These are phyloP conservation scores for Pipa parva DNA, from an alignment of 2,113 vertebrate species.

Conservation along the genomic window DNA sequence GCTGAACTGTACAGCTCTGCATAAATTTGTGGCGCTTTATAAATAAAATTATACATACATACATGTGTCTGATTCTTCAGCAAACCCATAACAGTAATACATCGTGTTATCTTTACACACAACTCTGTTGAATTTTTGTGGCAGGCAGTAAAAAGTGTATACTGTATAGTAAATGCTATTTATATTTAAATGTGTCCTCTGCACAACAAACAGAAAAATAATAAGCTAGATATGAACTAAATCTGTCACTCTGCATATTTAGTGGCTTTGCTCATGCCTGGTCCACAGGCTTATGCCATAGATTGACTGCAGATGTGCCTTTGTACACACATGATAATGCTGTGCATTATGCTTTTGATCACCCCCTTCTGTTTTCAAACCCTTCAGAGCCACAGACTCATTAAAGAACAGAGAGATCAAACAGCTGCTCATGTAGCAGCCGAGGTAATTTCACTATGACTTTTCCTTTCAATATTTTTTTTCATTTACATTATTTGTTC, in stretches of 20 bases:
- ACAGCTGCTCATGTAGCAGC: conserved; percentile 27
- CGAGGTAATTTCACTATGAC: conserved; percentile 22
- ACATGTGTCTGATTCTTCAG: too few species aligned
- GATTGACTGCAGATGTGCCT: conserved; percentile 28
- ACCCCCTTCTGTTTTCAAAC: conserved; percentile 32
- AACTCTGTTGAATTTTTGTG: not conserved
- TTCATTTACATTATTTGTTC: conserved; percentile 25
- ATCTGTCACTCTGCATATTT: not conserved
- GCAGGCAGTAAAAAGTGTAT: not conserved
- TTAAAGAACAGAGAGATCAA: conserved; percentile 31
- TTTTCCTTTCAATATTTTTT: conserved; percentile 4
- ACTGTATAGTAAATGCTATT: not conserved
- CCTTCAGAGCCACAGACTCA: conserved; percentile 35
- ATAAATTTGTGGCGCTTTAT: too few species aligned
- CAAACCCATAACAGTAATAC: too few species aligned
- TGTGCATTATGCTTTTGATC: conserved; percentile 36
- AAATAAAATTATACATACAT: too few species aligned
- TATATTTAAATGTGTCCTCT: not conserved
- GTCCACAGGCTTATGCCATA: conserved; percentile 5
- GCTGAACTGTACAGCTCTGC: not conserved
- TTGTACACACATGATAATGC: conserved; percentile 25
- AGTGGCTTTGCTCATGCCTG: not conserved
- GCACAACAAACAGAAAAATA: not conserved
- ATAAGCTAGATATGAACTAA: not conserved
- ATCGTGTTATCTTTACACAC: too few species aligned